phyloP scores from a whole-genome alignment of 2,113 vertebrate species.

The Callopanchax toddi region DNA sequence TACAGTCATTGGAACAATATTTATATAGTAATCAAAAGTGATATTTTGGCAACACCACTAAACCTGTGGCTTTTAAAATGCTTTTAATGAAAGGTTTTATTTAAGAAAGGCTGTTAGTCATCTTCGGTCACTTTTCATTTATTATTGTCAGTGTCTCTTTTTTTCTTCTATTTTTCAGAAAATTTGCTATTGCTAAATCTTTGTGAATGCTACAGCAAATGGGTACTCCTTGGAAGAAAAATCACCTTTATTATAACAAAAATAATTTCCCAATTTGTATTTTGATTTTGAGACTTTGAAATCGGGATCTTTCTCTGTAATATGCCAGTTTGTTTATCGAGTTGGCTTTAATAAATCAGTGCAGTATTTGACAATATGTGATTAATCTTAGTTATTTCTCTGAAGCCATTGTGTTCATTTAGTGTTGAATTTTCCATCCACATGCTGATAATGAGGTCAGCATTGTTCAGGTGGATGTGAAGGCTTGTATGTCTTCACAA shows the following conservation, averaged over 20 bases:
- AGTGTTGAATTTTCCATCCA: not conserved
- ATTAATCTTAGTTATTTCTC: not conserved
- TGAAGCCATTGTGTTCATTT: not conserved
- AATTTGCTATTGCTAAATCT: not conserved
- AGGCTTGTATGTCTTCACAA: conserved; percentile 40
- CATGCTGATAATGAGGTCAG: not conserved
- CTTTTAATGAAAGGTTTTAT: not conserved
- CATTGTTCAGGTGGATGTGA: conserved; percentile 22
- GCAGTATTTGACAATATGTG: too few relatives aligned
- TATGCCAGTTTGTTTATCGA: not conserved
- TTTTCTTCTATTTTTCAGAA: not conserved
- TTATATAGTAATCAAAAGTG: conserved; percentile 35
- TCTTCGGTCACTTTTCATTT: not conserved
- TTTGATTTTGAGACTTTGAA: too few relatives aligned
- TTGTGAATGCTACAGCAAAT: not conserved
- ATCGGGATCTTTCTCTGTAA: not conserved
- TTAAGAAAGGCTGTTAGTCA: not conserved
- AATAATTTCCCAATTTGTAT: too few relatives aligned
- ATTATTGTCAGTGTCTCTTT: not conserved
- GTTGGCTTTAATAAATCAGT: not conserved
- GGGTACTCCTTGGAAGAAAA: not conserved
- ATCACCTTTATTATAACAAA: too few relatives aligned
- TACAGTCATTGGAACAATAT: conserved; percentile 24
- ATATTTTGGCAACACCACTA: conserved; percentile 35
- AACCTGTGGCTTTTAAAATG: not conserved